A percentile compares a stretch with the other conserved stretches of the same genome.
phyloP scores from a whole-genome alignment of 2,797 vertebrate genomes.

The Petrocephalus sullivani region DNA sequence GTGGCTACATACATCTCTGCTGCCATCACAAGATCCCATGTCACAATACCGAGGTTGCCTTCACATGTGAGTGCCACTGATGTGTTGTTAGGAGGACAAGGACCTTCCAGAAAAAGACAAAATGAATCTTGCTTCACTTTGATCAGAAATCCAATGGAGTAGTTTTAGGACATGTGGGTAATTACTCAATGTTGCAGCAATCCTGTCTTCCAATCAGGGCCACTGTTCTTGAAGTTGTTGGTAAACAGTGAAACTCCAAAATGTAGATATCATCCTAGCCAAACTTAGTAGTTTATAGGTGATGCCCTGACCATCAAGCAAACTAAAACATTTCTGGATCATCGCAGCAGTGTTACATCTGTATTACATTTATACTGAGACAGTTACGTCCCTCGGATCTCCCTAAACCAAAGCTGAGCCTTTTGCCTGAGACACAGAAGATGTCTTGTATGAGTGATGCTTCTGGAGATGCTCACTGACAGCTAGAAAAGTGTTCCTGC shows the following conservation, averaged over 20 bases:
- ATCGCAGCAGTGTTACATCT: background rate
- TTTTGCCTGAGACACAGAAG: background rate
- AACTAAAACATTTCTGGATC: background rate
- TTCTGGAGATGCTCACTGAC: background rate
- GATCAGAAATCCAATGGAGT: background rate
- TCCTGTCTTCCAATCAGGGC: background rate
- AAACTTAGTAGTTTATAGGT: background rate
- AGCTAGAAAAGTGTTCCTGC: background rate
- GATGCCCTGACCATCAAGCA: background rate
- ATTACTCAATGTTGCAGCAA: background rate
- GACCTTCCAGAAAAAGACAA: slow-evolving; percentile 35
- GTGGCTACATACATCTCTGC: slow-evolving; percentile 21
- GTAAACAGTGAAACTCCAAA: background rate
- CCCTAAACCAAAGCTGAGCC: background rate
- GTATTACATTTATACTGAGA: background rate
- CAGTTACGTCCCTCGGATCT: background rate
- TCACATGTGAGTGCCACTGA: slow-evolving; percentile 13
- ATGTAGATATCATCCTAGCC: background rate
- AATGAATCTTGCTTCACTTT: background rate
- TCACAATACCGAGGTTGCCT: slow-evolving; percentile 1
- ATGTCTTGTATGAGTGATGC: background rate
- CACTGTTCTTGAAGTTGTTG: background rate
- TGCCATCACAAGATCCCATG: slow-evolving; percentile 3
- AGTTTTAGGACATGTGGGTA: background rate
- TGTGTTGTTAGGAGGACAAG: slow-evolving; percentile 30